phyloP scores from a whole-genome alignment of 2,797 vertebrate species.

The Champsocephalus gunnari region DNA sequence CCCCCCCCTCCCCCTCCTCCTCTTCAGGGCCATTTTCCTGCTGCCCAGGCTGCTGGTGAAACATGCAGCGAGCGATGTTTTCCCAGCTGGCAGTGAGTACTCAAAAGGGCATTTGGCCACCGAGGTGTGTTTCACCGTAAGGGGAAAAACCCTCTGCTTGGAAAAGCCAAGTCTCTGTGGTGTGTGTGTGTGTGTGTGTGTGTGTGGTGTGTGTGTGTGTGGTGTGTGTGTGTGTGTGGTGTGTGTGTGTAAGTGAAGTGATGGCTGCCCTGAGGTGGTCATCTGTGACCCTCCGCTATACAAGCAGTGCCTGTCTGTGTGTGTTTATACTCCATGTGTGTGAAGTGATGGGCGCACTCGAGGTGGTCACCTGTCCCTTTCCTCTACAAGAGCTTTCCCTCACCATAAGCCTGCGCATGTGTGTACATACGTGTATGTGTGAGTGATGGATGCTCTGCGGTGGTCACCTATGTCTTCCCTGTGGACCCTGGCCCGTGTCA shows the following conservation, averaged over 20 bases:
- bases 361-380: constrained; percentile 41
- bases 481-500: constrained; percentile 51
- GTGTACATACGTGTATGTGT: constrained; percentile 24
- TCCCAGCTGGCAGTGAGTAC: constrained; percentile 75
- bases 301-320: constrained; percentile 58
- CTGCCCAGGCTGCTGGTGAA: constrained; percentile 39
- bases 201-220: not conserved
- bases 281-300: constrained; percentile 56
- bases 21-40: constrained; percentile 29
- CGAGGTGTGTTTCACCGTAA: constrained; percentile 62
- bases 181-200: constrained; percentile 33
- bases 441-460: constrained; percentile 52
- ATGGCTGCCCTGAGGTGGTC: constrained; percentile 66
- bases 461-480: constrained; percentile 57
- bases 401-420: constrained; percentile 6
- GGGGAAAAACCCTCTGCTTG: constrained; percentile 65
- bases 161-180: constrained; percentile 52
- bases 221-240: constrained; percentile 17
- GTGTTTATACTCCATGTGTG: constrained; percentile 58
- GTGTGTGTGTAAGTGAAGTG: constrained; percentile 43
- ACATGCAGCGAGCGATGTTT: constrained; percentile 68
- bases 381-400: constrained; percentile 41
- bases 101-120: constrained; percentile 67
- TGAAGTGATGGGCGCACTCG: constrained; percentile 44
- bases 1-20: constrained; percentile 14